Percentiles rank a stretch among this genome's conserved stretches.
These are phyloP conservation scores for Microtus richardsoni DNA, from an alignment of 2,113 vertebrate species.

Conservation along the genomic window DNA sequence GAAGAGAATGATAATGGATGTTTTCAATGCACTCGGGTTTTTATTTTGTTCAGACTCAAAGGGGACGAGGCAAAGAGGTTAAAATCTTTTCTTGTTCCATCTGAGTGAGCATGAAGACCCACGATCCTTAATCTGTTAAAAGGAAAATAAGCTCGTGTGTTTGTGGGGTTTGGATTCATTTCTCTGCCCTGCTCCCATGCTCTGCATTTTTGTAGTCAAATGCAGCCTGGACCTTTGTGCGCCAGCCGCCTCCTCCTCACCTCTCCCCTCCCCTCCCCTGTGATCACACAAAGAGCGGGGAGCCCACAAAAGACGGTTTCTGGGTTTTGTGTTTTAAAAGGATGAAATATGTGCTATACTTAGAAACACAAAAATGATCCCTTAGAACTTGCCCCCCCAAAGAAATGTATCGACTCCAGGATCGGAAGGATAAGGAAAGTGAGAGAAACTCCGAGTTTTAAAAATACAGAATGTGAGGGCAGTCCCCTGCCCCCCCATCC, in stretches of 20 bases:
- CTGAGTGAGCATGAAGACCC: constrained; percentile 72
- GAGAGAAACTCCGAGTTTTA: background rate
- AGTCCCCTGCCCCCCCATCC: background rate
- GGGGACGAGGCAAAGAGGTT: constrained; percentile 60
- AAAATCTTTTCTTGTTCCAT: constrained; percentile 75
- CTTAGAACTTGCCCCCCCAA: constrained; percentile 53
- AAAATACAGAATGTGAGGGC: background rate
- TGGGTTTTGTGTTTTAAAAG: constrained; percentile 72
- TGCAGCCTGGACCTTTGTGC: constrained; percentile 31
- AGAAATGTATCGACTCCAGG: background rate
- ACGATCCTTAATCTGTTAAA: constrained; percentile 68
- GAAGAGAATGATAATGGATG: constrained; percentile 56
- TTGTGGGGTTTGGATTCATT: constrained; percentile 67
- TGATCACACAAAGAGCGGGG: constrained; percentile 62
- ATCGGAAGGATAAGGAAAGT: background rate
- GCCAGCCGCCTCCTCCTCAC: constrained; percentile 11
- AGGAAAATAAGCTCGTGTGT: constrained; percentile 61
- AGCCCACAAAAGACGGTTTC: constrained; percentile 65
- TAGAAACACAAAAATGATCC: constrained; percentile 48
- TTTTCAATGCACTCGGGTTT: constrained; percentile 70
- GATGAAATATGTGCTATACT: constrained; percentile 53
- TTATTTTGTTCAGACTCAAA: constrained; percentile 66
- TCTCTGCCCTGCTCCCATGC: constrained; percentile 45
- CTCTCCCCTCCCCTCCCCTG: constrained; percentile 16
- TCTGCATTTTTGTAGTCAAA: constrained; percentile 25